phyloP scores from a whole-genome alignment of 2,888 invertebrate genomes.

The Melipona beecheii region DNA sequence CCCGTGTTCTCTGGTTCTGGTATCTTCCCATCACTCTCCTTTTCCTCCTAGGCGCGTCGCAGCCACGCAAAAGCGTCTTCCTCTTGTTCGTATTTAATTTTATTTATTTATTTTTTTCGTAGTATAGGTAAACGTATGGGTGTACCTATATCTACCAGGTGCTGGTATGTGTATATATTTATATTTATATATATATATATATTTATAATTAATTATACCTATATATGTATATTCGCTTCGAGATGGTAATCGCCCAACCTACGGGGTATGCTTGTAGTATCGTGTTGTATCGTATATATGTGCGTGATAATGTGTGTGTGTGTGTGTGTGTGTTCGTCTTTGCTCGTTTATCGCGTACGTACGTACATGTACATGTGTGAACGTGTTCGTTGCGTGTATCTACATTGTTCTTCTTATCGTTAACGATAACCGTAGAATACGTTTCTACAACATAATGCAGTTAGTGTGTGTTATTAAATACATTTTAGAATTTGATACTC shows the following conservation, averaged over 20 bases:
- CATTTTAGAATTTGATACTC: conserved; percentile 84
- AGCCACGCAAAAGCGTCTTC: conserved; percentile 52
- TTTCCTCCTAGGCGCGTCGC: conserved; percentile 48
- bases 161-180: conserved; percentile 65
- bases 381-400: conserved; percentile 54
- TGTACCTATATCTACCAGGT: conserved; percentile 70
- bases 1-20: conserved; percentile 1
- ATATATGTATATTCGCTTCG: conserved; percentile 74
- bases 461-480: conserved; percentile 77
- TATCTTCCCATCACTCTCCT: conserved; percentile 31
- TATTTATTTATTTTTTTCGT: conserved; percentile 2
- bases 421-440: conserved; percentile 76
- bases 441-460: conserved; percentile 77
- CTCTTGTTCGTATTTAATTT: not conserved
- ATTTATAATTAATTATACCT: conserved; percentile 59
- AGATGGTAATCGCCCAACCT: conserved; percentile 78
- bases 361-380: conserved; percentile 4
- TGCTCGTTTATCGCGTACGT: conserved; percentile 18
- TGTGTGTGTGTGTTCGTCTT: conserved; percentile 19
- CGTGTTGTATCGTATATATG: conserved; percentile 1
- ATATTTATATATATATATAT: conserved; percentile 56
- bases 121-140: conserved; percentile 68
- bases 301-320: conserved; percentile 33
- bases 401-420: conserved; percentile 72
- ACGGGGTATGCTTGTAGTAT: conserved; percentile 47